A percentile compares a stretch with the other conserved stretches of the same genome.
Evolutionary conservation across 2,797 vertebrate species (phyloP).

Genomic region (Simalia tracyae): DNA sequence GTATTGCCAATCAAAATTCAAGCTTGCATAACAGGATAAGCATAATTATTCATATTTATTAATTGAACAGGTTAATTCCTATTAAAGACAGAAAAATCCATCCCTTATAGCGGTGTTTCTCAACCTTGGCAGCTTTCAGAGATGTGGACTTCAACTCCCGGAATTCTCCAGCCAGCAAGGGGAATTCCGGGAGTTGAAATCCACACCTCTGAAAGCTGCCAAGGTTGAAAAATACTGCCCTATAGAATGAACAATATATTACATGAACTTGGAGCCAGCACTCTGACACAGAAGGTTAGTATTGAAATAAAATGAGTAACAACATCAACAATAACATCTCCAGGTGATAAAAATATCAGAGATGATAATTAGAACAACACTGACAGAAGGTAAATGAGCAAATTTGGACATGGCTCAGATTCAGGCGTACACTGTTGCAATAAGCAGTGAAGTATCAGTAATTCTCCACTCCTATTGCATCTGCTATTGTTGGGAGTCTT

Average conservation of each 20-base stretch:
- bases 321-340: not conserved
- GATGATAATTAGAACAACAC: not conserved
- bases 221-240: too few relatives aligned
- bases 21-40: not conserved
- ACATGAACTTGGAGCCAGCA: not conserved
- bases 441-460: not conserved
- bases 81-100: not conserved
- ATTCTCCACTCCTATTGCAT: not conserved
- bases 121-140: too few relatives aligned
- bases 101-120: not conserved
- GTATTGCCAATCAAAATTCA: not conserved
- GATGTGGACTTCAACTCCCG: too few relatives aligned
- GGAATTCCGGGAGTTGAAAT: too few relatives aligned
- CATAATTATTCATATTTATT: not conserved
- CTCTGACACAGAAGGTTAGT: not conserved
- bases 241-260: not conserved
- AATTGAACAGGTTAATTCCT: not conserved
- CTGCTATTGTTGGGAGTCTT: not conserved
- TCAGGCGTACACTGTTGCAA: not conserved
- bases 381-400: not conserved
- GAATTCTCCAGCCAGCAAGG: too few relatives aligned
- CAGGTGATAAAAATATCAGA: not conserved
- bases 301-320: not conserved
- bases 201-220: too few relatives aligned
- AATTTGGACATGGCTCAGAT: not conserved